These are phyloP conservation scores for Cardiocondyla obscurior DNA, from an alignment of 1,140 invertebrate genomes.

Conservation along the genomic window DNA sequence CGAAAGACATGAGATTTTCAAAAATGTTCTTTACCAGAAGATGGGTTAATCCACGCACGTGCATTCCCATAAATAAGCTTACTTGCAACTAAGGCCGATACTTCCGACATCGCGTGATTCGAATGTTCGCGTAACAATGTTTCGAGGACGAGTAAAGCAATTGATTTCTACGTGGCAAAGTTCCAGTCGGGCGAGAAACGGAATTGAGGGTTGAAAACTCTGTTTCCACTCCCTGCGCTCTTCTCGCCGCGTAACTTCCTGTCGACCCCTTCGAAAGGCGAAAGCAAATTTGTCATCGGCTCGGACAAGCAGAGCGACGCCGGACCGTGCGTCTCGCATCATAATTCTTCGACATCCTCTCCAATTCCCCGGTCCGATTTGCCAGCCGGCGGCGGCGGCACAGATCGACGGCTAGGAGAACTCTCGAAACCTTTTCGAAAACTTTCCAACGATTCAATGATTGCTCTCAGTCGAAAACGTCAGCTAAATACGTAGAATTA, in stretches of 20 bases:
- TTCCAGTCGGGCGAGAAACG: constrained; percentile 63
- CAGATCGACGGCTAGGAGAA: constrained; percentile 31
- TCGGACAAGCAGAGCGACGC: constrained; percentile 55
- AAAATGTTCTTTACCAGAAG: not conserved
- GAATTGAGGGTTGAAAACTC: constrained; percentile 47
- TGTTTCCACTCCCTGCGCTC: constrained; percentile 14
- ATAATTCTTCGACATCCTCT: constrained; percentile 65
- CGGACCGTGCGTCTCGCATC: constrained; percentile 48
- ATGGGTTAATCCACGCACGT: not conserved
- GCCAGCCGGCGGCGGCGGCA: constrained; percentile 16
- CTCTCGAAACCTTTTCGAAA: constrained; percentile 34
- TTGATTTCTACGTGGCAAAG: constrained; percentile 71
- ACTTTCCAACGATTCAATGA: constrained; percentile 8
- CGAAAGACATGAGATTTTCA: not conserved
- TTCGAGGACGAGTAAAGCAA: constrained; percentile 67
- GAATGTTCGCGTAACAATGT: constrained; percentile 67
- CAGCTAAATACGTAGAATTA: not conserved
- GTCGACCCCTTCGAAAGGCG: constrained; percentile 27
- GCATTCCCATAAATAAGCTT: not conserved
- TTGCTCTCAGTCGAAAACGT: not conserved
- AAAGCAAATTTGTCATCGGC: constrained; percentile 72
- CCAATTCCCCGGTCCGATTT: constrained; percentile 53
- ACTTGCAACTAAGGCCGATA: not conserved
- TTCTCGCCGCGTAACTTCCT: constrained; percentile 7
- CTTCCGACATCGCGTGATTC: constrained; percentile 62